phyloP scores from a whole-genome alignment of 2,888 invertebrate species.

The Helleia helle region DNA sequence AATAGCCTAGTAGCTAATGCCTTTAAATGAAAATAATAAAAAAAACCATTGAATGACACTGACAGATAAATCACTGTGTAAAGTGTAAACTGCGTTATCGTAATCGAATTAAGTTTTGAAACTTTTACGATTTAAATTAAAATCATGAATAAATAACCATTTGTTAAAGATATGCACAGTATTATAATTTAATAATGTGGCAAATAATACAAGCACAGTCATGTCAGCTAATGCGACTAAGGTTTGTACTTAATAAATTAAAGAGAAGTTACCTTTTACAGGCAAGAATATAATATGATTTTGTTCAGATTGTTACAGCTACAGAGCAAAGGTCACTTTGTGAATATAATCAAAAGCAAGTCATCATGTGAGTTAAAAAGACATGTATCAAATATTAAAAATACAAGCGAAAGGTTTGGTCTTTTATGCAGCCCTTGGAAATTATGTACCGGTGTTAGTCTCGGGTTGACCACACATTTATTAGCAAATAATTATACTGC shows the following conservation, averaged over 20 bases:
- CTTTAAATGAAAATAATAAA: no score
- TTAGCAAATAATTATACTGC: conserved; percentile 70
- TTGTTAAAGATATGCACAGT: conserved; percentile 4
- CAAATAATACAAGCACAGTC: conserved; percentile 50
- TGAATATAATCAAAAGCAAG: conserved; percentile 45
- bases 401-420: conserved; percentile 34
- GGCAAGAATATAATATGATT: conserved; percentile 9
- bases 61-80: no score
- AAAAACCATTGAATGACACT: no score
- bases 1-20: no score
- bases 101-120: conserved; percentile 16
- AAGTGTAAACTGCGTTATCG: conserved; percentile 15
- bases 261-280: no score
- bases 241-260: conserved; percentile 27
- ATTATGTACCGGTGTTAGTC: conserved; percentile 55
- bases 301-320: conserved; percentile 46
- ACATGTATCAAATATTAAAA: conserved; percentile 41
- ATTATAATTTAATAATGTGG: conserved; percentile 42
- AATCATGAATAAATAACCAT: conserved; percentile 27
- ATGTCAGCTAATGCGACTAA: conserved; percentile 43
- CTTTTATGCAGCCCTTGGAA: conserved; percentile 58
- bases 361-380: conserved; percentile 39
- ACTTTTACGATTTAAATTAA: neutral
- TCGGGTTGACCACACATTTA: conserved; percentile 48
- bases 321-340: conserved; percentile 37